Conservation (phyloP, 2,797 vertebrate species). For the Eulemur coronatus region DNA sequence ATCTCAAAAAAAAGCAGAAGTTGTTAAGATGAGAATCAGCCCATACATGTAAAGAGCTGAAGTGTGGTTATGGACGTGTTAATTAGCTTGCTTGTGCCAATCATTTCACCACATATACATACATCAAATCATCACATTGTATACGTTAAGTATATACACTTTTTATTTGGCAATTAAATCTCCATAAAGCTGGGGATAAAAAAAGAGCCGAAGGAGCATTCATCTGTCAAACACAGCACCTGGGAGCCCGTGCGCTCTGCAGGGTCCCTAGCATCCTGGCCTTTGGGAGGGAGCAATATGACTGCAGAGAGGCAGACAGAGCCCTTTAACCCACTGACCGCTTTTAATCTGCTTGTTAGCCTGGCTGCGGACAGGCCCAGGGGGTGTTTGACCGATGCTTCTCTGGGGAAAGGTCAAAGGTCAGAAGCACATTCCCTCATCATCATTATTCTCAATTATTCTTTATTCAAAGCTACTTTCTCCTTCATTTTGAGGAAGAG, state of each 20-base stretch:
- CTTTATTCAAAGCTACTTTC: slow-evolving; percentile 50
- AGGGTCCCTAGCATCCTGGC: background rate
- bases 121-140: background rate
- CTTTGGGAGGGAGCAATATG: background rate
- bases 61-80: too few relatives aligned
- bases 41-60: background rate
- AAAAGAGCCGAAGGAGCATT: background rate
- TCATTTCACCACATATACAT: background rate
- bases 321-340: slow-evolving; percentile 41
- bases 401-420: slow-evolving; percentile 52
- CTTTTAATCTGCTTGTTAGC: slow-evolving; percentile 61
- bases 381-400: slow-evolving; percentile 47
- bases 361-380: background rate
- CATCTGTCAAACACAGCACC: background rate
- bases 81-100: background rate
- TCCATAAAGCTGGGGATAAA: background rate
- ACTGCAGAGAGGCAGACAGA: background rate
- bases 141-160: background rate
- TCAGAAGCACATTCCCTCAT: slow-evolving; percentile 52
- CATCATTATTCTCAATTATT: slow-evolving; percentile 73
- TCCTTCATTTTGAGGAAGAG: slow-evolving; percentile 19
- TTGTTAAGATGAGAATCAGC: background rate
- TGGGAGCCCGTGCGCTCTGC: background rate
- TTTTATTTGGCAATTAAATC: background rate
- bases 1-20: background rate